phyloP scores from a whole-genome alignment of 1,140 invertebrate species.

The Phortica variegata region DNA sequence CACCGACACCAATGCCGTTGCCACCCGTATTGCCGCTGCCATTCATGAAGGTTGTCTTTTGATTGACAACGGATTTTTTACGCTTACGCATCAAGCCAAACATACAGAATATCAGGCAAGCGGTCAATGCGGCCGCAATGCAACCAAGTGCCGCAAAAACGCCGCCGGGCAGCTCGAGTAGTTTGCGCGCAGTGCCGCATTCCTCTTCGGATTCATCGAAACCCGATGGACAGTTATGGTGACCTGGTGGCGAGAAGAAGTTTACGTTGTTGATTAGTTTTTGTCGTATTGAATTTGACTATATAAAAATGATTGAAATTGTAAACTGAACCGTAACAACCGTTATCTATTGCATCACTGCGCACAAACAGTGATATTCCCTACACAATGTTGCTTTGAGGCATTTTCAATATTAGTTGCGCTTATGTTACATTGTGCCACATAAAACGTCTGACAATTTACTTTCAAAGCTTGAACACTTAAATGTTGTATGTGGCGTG shows the following conservation, averaged over 20 bases:
- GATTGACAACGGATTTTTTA: constrained; percentile 60
- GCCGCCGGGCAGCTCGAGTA: constrained; percentile 59
- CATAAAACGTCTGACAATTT: too few species aligned
- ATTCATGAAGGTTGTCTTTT: constrained; percentile 56
- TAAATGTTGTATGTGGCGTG: too few species aligned
- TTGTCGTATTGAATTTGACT: too few species aligned
- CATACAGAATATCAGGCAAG: constrained; percentile 61
- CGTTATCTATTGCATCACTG: too few species aligned
- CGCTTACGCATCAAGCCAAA: constrained; percentile 59
- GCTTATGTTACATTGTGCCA: too few species aligned
- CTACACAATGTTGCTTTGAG: too few species aligned
- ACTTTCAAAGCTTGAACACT: too few species aligned
- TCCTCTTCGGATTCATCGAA: constrained; percentile 76
- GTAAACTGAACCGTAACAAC: not conserved
- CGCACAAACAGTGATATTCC: too few species aligned
- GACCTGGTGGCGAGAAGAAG: constrained; percentile 45
- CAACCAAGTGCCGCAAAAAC: constrained; percentile 61
- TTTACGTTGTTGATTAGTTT: too few species aligned
- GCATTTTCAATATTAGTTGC: too few species aligned
- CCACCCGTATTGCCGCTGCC: constrained; percentile 47
- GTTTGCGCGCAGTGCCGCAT: constrained; percentile 64
- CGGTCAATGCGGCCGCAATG: constrained; percentile 60
- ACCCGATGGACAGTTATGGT: constrained; percentile 78
- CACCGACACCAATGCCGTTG: constrained; percentile 41
- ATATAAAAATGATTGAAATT: too few species aligned